These are phyloP conservation scores for Drosophila erecta DNA, from an alignment of 1,140 invertebrate genomes.

Conservation along the genomic window DNA sequence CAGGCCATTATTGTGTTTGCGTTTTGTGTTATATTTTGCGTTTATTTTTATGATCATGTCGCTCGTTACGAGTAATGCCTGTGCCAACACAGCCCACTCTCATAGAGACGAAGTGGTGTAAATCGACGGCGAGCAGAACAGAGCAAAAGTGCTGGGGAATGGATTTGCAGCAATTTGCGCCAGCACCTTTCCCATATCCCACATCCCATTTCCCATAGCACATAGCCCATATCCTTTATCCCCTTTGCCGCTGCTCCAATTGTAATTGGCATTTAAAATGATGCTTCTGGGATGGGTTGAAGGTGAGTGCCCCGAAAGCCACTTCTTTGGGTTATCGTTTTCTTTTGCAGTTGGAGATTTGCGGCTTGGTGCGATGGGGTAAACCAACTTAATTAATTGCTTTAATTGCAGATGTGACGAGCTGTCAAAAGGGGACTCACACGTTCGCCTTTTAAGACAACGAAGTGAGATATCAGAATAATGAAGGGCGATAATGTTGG, in stretches of 20 bases:
- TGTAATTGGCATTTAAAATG: constrained; percentile 75
- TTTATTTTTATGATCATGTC: constrained; percentile 83
- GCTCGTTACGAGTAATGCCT: constrained; percentile 80
- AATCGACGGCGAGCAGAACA: constrained; percentile 10
- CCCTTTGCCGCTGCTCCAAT: constrained; percentile 23
- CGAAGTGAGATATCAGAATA: constrained; percentile 1
- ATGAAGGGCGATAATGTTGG: constrained; percentile 1
- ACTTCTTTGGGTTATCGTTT: constrained; percentile 10
- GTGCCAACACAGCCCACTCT: constrained; percentile 46
- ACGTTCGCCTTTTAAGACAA: constrained; percentile 29
- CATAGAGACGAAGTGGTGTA: constrained; percentile 6
- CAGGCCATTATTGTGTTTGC: constrained; percentile 64
- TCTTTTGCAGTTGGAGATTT: constrained; percentile 22
- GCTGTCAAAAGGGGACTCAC: constrained; percentile 48
- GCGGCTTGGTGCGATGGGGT: background rate
- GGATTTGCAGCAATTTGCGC: constrained; percentile 76
- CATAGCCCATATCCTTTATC: constrained; percentile 1
- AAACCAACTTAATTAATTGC: constrained; percentile 70
- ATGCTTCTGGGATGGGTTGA: constrained; percentile 14
- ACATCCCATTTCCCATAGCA: background rate
- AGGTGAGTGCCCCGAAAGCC: background rate
- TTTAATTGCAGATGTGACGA: constrained; percentile 55
- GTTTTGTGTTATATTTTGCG: constrained; percentile 76
- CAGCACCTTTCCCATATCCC: constrained; percentile 25
- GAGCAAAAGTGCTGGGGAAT: constrained; percentile 1